Conservation (phyloP, 2,888 invertebrate genomes). For the Ceraclea dissimilis region DNA sequence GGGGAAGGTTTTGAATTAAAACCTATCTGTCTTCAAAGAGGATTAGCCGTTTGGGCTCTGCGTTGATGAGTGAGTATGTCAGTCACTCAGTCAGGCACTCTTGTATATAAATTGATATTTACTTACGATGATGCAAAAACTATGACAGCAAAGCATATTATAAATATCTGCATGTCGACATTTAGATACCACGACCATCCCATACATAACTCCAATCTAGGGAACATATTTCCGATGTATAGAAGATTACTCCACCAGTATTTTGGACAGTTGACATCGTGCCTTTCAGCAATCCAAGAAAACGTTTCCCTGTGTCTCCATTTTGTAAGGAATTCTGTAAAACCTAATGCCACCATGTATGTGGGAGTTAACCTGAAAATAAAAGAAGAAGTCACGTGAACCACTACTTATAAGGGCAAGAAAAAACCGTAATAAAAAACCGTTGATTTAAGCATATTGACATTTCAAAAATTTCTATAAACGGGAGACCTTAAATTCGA, state of each 20-base stretch:
- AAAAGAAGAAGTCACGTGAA: too few relatives aligned
- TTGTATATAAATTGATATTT: too few relatives aligned
- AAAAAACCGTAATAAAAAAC: too few relatives aligned
- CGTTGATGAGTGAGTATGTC: too few relatives aligned
- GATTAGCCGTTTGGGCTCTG: too few relatives aligned
- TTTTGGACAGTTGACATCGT: slow-evolving; percentile 34
- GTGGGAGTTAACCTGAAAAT: slow-evolving; percentile 40
- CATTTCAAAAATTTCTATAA: too few relatives aligned
- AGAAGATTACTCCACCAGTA: slow-evolving; percentile 47
- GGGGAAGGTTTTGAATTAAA: too few relatives aligned
- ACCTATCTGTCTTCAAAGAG: too few relatives aligned
- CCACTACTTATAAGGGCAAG: too few relatives aligned
- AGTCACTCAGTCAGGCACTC: too few relatives aligned
- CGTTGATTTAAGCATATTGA: too few relatives aligned
- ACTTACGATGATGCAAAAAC: slow-evolving; percentile 40
- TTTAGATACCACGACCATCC: slow-evolving; percentile 47
- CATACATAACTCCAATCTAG: slow-evolving; percentile 40
- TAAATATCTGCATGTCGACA: slow-evolving; percentile 42
- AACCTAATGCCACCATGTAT: slow-evolving; percentile 35
- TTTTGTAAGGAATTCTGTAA: slow-evolving; percentile 33
- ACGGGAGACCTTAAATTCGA: too few relatives aligned
- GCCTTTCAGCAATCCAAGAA: slow-evolving; percentile 34
- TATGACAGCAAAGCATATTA: slow-evolving; percentile 34
- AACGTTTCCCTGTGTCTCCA: slow-evolving; percentile 34
- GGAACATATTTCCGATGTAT: slow-evolving; percentile 43